phyloP scores from a whole-genome alignment of 1,140 invertebrate species.

The Aphelenchoides avenae region DNA sequence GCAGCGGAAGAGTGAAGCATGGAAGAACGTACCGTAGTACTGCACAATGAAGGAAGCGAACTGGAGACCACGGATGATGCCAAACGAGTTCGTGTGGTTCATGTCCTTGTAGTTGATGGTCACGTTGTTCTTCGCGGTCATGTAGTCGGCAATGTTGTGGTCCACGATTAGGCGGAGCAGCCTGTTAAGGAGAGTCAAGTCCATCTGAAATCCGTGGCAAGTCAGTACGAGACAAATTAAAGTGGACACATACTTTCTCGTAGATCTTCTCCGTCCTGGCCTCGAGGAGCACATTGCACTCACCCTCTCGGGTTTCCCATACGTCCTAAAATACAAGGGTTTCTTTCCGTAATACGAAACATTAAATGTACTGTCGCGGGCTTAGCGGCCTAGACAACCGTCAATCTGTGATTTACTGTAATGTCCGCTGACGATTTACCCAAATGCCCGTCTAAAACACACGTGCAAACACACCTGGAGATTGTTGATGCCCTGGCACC shows the following conservation, averaged over 20 bases:
- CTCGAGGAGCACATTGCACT: slow-evolving; percentile 97
- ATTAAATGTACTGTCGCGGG: too few species aligned
- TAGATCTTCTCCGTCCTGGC: slow-evolving; percentile 90
- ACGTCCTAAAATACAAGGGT: slow-evolving; percentile 2
- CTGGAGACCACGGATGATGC: slow-evolving; percentile 93
- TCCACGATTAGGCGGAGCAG: slow-evolving; percentile 88
- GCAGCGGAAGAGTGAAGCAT: slow-evolving; percentile 63
- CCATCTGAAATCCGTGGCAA: too few species aligned
- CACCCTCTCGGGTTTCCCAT: too few species aligned
- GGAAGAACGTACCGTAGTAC: too few species aligned
- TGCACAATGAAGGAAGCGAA: slow-evolving; percentile 98
- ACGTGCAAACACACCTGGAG: too few species aligned
- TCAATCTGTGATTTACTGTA: too few species aligned
- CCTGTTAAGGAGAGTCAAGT: slow-evolving; percentile 92
- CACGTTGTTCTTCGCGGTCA: slow-evolving; percentile 99
- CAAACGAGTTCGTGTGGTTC: slow-evolving; percentile 97
- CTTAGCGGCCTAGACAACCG: too few species aligned
- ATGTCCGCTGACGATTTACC: too few species aligned
- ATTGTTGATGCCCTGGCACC: slow-evolving; percentile 99
- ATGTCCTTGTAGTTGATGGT: slow-evolving; percentile 98
- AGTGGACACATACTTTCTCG: too few species aligned
- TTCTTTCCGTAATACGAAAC: too few species aligned
- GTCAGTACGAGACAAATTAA: too few species aligned
- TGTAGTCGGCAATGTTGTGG: slow-evolving; percentile 99
- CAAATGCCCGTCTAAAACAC: too few species aligned